Base-by-base conservation (phyloP, 2,888 invertebrate species). In the Zaprionus obscuricornis region DNA sequence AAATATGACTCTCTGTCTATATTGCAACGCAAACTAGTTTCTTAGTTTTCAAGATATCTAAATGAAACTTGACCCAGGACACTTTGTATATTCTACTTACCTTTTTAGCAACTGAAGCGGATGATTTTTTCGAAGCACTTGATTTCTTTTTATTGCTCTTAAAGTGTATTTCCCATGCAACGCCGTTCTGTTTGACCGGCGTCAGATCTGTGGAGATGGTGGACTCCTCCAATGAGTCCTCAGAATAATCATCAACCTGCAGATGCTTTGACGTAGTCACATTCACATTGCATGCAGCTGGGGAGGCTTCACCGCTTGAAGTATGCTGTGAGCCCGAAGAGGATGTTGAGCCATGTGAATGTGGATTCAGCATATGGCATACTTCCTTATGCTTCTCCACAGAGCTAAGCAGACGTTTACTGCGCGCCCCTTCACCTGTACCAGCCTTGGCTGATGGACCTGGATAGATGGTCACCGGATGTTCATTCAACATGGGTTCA, bases 141-240 rank as follows among this genome's bases (percentile, higher is more conserved):
- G 67, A 14, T 22, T 66, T 73, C 52, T 82, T 78, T 14, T 67
- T 82, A 40, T 72, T 85, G 65, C 64, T 94, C 88, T 94, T 94
- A 79, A 96, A 92, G 65, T 96, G 94, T 66, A 96, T 96, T 92
- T 96, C 96, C 96, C 96, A 96, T 66, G 96, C 96, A 75, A 96
- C 95, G 88, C 96, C 95, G 87, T 94, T 94, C 82, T 95, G 92
- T 91, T 95, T 95, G 87, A 93, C 93, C 76, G 92, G 92, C 67
- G 92, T 92, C 54, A 91, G 90, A 26, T 92, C 92, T 8, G 89
- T 89, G 10, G 90, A 89, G 65, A 92, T 87, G 36, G 90, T 90
- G 3, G 90, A 89, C 63, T 88, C 95, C 89, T 96, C 96, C 66
- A 96, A 90, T 11, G 96, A 96, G 90, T 96, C 96, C 89, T 96